Evolutionary conservation across 2,888 invertebrate genomes (phyloP).

Genomic region (Drosophila mimetica): DNA sequence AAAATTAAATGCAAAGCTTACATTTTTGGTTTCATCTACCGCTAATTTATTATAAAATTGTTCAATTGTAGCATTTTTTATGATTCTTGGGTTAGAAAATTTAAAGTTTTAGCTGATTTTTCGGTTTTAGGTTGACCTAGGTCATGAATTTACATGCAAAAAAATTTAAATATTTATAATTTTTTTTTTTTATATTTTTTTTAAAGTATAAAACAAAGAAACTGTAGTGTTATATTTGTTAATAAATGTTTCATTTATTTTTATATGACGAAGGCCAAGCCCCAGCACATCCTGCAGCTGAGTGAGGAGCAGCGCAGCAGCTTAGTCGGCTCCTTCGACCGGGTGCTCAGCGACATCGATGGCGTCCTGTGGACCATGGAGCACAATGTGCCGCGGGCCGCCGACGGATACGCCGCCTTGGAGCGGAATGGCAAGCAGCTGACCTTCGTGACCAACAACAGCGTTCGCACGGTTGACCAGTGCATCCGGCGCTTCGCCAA

Average conservation of each 20-base stretch:
- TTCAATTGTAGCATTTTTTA: no score
- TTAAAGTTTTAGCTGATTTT: not conserved
- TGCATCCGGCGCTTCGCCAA: constrained; percentile 69
- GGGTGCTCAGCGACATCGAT: constrained; percentile 87
- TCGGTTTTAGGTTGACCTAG: not conserved
- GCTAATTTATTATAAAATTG: no score
- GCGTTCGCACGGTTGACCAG: constrained; percentile 67
- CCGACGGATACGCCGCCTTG: constrained; percentile 81
- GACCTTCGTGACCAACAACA: constrained; percentile 84
- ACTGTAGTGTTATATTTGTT: no score
- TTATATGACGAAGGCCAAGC: no score
- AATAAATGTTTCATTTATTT: no score
- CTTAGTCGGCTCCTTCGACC: constrained; percentile 86
- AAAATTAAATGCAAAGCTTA: no score
- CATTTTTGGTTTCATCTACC: no score
- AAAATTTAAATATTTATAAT: no score
- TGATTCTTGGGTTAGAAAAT: not conserved
- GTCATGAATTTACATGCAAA: not conserved
- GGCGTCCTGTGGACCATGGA: constrained; percentile 85
- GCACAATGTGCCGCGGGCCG: constrained; percentile 75
- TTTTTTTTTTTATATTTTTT: no score
- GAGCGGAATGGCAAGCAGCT: constrained; percentile 83
- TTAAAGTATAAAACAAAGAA: no score
- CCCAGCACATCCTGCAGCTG: constrained; percentile 74
- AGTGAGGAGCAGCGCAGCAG: constrained; percentile 73